These are phyloP conservation scores for Labeo rohita DNA, from an alignment of 2,113 vertebrate genomes.

Conservation along the genomic window DNA sequence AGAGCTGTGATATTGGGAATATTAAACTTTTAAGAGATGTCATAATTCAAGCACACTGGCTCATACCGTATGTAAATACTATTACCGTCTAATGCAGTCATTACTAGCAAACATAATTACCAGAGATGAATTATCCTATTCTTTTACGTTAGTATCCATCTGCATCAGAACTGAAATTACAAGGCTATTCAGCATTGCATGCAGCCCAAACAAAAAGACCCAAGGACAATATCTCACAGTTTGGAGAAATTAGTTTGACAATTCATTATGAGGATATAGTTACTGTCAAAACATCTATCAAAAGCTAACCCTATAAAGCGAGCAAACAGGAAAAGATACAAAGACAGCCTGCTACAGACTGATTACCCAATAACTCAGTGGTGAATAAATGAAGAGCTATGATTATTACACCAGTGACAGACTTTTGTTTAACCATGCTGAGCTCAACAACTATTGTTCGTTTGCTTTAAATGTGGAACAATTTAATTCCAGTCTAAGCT, in stretches of 20 bases:
- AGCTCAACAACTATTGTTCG: not conserved
- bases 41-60: not conserved
- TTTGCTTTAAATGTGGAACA: not conserved
- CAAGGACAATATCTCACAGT: not conserved
- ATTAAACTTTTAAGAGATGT: conserved; percentile 35
- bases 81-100: conserved; percentile 26
- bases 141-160: not conserved
- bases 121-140: conserved; percentile 11
- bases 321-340: not conserved
- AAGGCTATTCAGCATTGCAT: not conserved
- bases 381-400: not conserved
- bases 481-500: not conserved
- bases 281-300: not conserved
- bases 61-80: conserved; percentile 23
- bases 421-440: not conserved
- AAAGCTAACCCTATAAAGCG: not conserved
- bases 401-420: not conserved
- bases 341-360: not conserved
- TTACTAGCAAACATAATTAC: conserved; percentile 31
- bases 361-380: not conserved
- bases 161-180: not conserved
- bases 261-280: not conserved
- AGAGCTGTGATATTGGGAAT: conserved; percentile 1
- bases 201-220: not conserved
- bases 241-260: not conserved